Base-by-base conservation (phyloP, 2,113 vertebrate species). In the Pseudorasbora parva region DNA sequence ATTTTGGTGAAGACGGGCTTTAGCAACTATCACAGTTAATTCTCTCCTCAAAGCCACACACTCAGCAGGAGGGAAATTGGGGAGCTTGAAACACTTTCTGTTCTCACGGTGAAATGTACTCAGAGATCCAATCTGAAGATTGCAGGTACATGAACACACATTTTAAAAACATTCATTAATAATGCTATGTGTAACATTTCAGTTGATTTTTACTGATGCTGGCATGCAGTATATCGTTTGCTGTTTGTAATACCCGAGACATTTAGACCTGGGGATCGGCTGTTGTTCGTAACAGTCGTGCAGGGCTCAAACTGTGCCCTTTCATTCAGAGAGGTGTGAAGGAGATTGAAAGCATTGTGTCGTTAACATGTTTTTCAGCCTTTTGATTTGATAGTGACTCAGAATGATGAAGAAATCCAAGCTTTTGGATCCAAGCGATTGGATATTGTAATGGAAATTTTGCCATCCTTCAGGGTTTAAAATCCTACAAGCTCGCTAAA, bases 341-440 rank as follows among this genome's bases (percentile, higher is more conserved):
- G 59, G 15, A 66, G 23, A 66, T 79, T 49, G 23, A 64, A 79
- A 49, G 60, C 78, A 47, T 79, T 79, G 59, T 79, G 59, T 30
- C 23, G 43, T 49, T 49, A 49, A 45, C 25, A 66, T 66, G 59
- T 21, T 79, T 78, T 79, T 49, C 25, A 79, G 23, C 19, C 57
- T 64, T 37, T 66, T 79, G 59, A 66, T 25, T 49, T 66, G 14
- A 79, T 30, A 49, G 25, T 1, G 41, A 37, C 54, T 78, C 41
- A 7, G 27, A 66, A 66, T 64, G 17, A 66, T 45, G 27, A 64
- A 27, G 43, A 79, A 64, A 79, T 79, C 43, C 19, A 8, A 79
- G 78, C 59, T 79, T 79, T 79, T 47, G 15, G 60, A 66, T 66
- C 17, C 23, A 49, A 66, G 25, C 11, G 27, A 79, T 47, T 49